phyloP scores from a whole-genome alignment of 2,888 invertebrate genomes.

The Pilophorus perplexus region DNA sequence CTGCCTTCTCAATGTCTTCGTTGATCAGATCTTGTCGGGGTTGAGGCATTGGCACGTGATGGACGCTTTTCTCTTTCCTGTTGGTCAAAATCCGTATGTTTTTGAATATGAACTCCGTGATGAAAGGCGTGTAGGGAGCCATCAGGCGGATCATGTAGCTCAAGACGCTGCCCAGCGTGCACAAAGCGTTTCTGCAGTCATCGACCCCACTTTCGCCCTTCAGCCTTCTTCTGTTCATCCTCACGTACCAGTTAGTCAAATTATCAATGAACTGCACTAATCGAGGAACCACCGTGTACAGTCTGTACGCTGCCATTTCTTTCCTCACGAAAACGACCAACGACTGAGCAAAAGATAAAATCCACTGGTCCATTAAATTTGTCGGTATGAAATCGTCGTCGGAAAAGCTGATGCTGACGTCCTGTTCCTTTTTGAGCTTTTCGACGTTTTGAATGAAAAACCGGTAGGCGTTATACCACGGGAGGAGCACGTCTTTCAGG shows the following conservation, averaged over 20 bases:
- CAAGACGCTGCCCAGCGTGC: conserved; percentile 84
- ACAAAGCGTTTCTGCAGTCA: conserved; percentile 80
- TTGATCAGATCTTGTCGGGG: conserved; percentile 62
- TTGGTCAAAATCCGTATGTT: conserved; percentile 67
- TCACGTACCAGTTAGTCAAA: conserved; percentile 97
- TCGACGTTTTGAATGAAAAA: conserved; percentile 93
- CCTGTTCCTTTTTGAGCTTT: conserved; percentile 38
- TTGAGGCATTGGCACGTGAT: conserved; percentile 85
- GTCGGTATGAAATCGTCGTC: conserved; percentile 52
- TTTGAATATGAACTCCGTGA: conserved; percentile 93
- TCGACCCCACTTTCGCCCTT: conserved; percentile 82
- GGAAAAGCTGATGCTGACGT: conserved; percentile 48
- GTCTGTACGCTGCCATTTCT: conserved; percentile 91
- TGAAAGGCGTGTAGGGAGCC: conserved; percentile 96
- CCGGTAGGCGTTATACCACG: conserved; percentile 92
- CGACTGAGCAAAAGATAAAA: conserved; percentile 92
- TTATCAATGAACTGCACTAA: conserved; percentile 95
- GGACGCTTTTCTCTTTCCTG: conserved; percentile 69
- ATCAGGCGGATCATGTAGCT: conserved; percentile 87
- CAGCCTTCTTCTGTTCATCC: conserved; percentile 91
- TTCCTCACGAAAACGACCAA: conserved; percentile 80
- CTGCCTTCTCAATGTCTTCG: conserved; percentile 81
- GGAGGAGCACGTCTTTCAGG: conserved; percentile 94
- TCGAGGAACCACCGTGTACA: conserved; percentile 93
- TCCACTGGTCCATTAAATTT: conserved; percentile 97